Conservation (phyloP, 2,888 invertebrate species). For the Salpingus planirostris region DNA sequence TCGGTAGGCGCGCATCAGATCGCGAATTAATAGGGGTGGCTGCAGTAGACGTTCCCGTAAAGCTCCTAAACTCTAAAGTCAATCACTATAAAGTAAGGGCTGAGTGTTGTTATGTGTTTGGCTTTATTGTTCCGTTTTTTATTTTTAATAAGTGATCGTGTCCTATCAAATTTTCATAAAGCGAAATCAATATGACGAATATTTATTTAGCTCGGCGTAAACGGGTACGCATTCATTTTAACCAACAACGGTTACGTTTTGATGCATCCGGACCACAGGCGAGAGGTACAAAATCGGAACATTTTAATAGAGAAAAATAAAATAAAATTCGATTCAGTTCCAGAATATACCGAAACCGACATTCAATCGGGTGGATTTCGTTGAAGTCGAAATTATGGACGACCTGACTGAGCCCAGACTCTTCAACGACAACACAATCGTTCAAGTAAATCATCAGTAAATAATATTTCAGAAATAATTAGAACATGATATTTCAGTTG, state of each 20-base stretch:
- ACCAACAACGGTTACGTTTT: slow-evolving; percentile 93
- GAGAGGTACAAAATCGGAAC: slow-evolving; percentile 60
- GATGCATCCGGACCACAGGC: slow-evolving; percentile 88
- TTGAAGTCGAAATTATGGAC: slow-evolving; percentile 80
- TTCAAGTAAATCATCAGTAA: too few relatives aligned
- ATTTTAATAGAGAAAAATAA: too few relatives aligned
- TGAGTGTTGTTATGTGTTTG: too few relatives aligned
- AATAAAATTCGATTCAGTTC: slow-evolving; percentile 21
- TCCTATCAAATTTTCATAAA: too few relatives aligned
- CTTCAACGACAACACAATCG: slow-evolving; percentile 59
- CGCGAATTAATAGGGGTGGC: slow-evolving; percentile 86
- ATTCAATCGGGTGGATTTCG: slow-evolving; percentile 93
- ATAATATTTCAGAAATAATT: too few relatives aligned
- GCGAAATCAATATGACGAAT: too few relatives aligned
- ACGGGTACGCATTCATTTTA: slow-evolving; percentile 89
- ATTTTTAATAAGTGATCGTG: too few relatives aligned
- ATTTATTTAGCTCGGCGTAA: slow-evolving; percentile 85
- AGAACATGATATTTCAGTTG: slow-evolving; percentile 41
- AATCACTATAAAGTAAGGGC: slow-evolving; percentile 75
- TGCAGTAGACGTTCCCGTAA: slow-evolving; percentile 89
- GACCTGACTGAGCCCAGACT: slow-evolving; percentile 49
- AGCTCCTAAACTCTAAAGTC: slow-evolving; percentile 79
- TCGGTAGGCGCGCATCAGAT: slow-evolving; percentile 64
- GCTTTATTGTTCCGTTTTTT: too few relatives aligned
- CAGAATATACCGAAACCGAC: slow-evolving; percentile 76